Base-by-base conservation (phyloP, 2,797 vertebrate species). In the Varecia variegata region DNA sequence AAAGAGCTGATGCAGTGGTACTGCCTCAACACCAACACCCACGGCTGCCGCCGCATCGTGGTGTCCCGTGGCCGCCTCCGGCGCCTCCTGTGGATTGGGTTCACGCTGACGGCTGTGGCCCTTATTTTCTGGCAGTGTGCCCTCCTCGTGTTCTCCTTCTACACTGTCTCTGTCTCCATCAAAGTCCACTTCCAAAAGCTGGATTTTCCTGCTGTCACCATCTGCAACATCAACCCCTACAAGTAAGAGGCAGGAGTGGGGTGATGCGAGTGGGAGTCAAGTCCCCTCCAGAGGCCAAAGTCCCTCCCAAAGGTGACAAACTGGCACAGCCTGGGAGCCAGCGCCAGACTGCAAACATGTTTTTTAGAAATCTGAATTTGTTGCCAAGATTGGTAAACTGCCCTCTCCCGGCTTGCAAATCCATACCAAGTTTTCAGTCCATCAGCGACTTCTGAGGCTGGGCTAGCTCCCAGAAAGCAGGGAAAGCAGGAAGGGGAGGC, bases 141-240 rank as follows among this genome's bases (percentile, higher is more conserved):
- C 0, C 98, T 99, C 73, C 98, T 99, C 0, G 88, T 99, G 50
- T 47, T 98, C 73, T 98, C 98, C 97, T 99, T 98, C 93, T 99
- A 99, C 95, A 98, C 97, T 0, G 98, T 98, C 92, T 99, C 98
- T 0, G 99, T 99, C 54, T 98, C 99, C 0, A 98, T 99, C 97
- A 99, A 98, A 12, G 98, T 99, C 71, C 98, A 98, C 91, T 99
- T 98, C 97, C 98, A 98, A 98, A 99, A 98, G 95, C 97, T 99
- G 87, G 98, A 98, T 2, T 99, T 99, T 71, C 99, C 99, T 0
- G 99, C 99, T 0, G 98, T 99, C 97, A 99, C 99, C 96, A 98
- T 99, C 97, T 99, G 99, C 98, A 99, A 99, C 90, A 98, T 99
- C 98, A 99, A 99, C 97, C 99, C 99, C 27, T 99, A 99, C 98